Conservation (phyloP, 1,140 invertebrate species). For the Zaprionus africanus region DNA sequence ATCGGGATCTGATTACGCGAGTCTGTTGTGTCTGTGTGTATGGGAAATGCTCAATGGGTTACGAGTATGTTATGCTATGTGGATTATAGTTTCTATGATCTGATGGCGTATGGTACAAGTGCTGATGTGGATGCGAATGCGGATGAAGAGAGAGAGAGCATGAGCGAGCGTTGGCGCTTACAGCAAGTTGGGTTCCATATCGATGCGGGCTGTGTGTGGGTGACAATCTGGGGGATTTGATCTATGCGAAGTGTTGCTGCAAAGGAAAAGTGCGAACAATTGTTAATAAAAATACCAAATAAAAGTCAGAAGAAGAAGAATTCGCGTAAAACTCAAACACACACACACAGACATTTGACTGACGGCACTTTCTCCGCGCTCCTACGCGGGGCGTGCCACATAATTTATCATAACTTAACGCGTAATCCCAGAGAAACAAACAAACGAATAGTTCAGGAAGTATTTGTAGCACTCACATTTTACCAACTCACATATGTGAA, state of each 20-base stretch:
- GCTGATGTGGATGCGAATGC: slow-evolving; percentile 41
- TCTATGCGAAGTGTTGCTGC: slow-evolving; percentile 35
- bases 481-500: slow-evolving; percentile 18
- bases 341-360: slow-evolving; percentile 37
- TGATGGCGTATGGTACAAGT: slow-evolving; percentile 57
- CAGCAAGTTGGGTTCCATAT: slow-evolving; percentile 72
- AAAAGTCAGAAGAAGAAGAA: slow-evolving; percentile 64
- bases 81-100: slow-evolving; percentile 2
- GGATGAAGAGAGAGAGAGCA: slow-evolving; percentile 25
- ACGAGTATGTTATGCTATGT: slow-evolving; percentile 48
- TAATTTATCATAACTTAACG: slow-evolving; percentile 76
- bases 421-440: slow-evolving; percentile 33
- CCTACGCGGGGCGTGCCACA: slow-evolving; percentile 34
- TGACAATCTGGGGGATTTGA: slow-evolving; percentile 19
- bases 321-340: slow-evolving; percentile 35
- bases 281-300: slow-evolving; percentile 49
- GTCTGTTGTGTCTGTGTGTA: slow-evolving; percentile 1
- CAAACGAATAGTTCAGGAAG: slow-evolving; percentile 54
- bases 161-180: slow-evolving; percentile 52
- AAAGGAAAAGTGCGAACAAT: slow-evolving; percentile 54
- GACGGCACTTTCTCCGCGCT: slow-evolving; percentile 67
- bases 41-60: slow-evolving; percentile 29
- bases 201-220: slow-evolving; percentile 8
- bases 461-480: slow-evolving; percentile 21
- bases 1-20: slow-evolving; percentile 17